Conservation (phyloP, 2,888 invertebrate species). For the Trisateles emortualis region DNA sequence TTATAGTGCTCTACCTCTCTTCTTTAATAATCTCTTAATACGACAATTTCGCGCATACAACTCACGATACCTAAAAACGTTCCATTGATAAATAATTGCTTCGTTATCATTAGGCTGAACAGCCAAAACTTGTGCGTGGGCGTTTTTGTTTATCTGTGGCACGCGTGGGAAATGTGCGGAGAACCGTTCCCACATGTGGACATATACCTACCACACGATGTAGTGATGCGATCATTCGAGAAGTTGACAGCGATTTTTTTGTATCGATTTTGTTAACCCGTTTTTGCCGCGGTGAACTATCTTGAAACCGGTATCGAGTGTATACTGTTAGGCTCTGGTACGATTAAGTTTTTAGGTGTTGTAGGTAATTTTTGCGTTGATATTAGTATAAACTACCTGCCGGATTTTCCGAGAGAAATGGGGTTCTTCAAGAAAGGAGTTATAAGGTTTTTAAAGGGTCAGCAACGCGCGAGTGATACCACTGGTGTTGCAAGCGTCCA, state of each 20-base stretch:
- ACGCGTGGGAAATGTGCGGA: conserved; percentile 75
- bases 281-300: conserved; percentile 10
- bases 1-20: too few species aligned
- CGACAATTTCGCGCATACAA: conserved; percentile 1
- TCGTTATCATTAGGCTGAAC: conserved; percentile 69
- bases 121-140: conserved; percentile 62
- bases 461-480: too few species aligned
- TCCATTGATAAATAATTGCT: conserved; percentile 50
- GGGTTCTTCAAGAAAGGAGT: too few species aligned
- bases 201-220: conserved; percentile 44
- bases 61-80: conserved; percentile 2
- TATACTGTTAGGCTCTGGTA: background rate
- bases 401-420: too few species aligned
- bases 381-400: background rate
- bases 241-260: conserved; percentile 19
- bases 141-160: conserved; percentile 73
- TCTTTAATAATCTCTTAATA: too few species aligned
- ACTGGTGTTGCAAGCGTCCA: too few species aligned
- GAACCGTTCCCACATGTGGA: conserved; percentile 65
- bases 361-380: background rate
- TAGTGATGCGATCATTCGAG: conserved; percentile 19
- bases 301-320: conserved; percentile 4
- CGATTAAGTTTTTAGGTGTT: background rate
- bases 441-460: too few species aligned
- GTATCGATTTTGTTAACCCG: conserved; percentile 2